These are phyloP conservation scores for Geophilus truncorum DNA, from an alignment of 2,888 invertebrate genomes.

Conservation along the genomic window DNA sequence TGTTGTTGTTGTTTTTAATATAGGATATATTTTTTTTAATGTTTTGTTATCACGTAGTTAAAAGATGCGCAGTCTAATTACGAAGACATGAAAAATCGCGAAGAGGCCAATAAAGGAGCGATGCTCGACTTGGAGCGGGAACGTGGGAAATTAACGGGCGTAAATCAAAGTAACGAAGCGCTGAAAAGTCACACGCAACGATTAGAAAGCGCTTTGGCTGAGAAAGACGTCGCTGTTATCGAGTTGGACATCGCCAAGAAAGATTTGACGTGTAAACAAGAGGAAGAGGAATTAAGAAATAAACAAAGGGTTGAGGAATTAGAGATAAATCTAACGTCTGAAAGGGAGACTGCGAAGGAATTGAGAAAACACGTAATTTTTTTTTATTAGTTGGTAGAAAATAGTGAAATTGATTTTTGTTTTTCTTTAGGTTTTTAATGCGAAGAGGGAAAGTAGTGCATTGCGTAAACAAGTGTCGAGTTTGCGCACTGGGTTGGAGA, in stretches of 20 bases:
- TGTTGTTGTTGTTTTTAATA: not conserved
- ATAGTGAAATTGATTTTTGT: not conserved
- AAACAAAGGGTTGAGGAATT: conserved; percentile 43
- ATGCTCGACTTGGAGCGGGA: conserved; percentile 49
- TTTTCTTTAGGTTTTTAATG: conserved; percentile 37
- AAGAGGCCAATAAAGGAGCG: conserved; percentile 43
- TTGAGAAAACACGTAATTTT: conserved; percentile 46
- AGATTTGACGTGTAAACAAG: conserved; percentile 41
- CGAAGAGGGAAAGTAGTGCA: conserved; percentile 39
- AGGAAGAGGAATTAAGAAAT: conserved; percentile 40
- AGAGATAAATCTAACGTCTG: conserved; percentile 45
- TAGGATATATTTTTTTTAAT: not conserved
- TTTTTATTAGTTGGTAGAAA: not conserved
- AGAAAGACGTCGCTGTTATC: conserved; percentile 45
- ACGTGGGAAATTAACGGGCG: conserved; percentile 46
- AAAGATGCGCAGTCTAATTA: conserved; percentile 30
- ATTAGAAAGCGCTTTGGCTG: conserved; percentile 46
- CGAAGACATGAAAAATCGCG: conserved; percentile 39
- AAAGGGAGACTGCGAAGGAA: conserved; percentile 46
- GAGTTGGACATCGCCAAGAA: conserved; percentile 42
- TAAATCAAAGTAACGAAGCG: conserved; percentile 45
- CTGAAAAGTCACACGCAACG: conserved; percentile 47
- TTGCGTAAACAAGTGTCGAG: conserved; percentile 39
- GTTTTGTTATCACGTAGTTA: not conserved
- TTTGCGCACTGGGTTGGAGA: conserved; percentile 38